Percentiles rank a stretch among this genome's conserved stretches.
These are phyloP conservation scores for Erpornis zantholeuca DNA, from an alignment of 2,113 vertebrate genomes.

Conservation along the genomic window DNA sequence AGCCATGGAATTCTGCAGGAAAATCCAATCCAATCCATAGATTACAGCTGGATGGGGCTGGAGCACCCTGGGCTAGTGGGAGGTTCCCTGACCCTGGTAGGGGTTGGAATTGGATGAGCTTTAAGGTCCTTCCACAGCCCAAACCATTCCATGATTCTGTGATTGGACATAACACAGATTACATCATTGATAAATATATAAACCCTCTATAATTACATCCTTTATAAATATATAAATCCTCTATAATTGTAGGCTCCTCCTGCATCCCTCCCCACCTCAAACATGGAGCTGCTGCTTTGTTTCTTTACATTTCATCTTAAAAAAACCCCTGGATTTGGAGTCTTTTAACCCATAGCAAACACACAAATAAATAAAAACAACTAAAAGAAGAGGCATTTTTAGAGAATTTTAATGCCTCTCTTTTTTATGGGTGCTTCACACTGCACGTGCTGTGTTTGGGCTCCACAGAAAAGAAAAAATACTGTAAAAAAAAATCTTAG, in stretches of 20 bases:
- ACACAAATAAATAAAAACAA: not conserved
- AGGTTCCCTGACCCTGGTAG: not conserved
- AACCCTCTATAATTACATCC: not conserved
- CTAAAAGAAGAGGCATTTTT: fast-evolving
- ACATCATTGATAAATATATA: not conserved
- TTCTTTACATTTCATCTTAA: not conserved
- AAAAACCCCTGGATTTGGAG: fast-evolving
- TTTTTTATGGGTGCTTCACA: not conserved
- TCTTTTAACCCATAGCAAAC: not conserved
- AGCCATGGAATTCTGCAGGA: not conserved
- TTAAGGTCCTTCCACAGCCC: not conserved
- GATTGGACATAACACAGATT: not conserved
- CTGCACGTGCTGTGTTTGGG: fast-evolving
- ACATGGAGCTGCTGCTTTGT: not conserved
- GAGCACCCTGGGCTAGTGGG: not conserved
- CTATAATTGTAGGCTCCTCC: not conserved
- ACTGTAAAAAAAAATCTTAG: not conserved
- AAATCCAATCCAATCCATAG: not conserved
- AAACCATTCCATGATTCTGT: not conserved
- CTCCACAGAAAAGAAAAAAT: not conserved
- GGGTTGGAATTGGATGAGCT: not conserved
- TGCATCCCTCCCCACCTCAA: not conserved
- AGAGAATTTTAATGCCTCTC: not conserved
- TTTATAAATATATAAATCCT: not conserved
- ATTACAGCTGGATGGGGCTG: not conserved